Percentiles rank a stretch among this genome's conserved stretches.
These are phyloP conservation scores for Pandemis corylana DNA, from an alignment of 2,888 invertebrate species.

Conservation along the genomic window DNA sequence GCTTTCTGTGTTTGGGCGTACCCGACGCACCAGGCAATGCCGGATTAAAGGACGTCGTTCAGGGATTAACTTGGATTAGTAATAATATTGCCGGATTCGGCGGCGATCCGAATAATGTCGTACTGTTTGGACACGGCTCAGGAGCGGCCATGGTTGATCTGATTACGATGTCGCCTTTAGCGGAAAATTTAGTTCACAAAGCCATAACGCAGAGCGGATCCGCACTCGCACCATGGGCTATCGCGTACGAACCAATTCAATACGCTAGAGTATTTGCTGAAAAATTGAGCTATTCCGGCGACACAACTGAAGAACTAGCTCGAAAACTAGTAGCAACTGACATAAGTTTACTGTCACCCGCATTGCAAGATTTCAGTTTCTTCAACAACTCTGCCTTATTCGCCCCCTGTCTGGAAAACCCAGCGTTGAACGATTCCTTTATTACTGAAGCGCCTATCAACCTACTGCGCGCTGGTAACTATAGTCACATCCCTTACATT, in stretches of 20 bases:
- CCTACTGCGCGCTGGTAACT: constrained; percentile 63
- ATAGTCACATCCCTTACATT: constrained; percentile 68
- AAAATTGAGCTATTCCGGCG: constrained; percentile 61
- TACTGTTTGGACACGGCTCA: constrained; percentile 92
- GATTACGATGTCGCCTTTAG: constrained; percentile 65
- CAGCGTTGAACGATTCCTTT: constrained; percentile 57
- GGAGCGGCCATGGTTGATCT: constrained; percentile 86
- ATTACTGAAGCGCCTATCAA: constrained; percentile 67
- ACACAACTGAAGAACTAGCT: constrained; percentile 59
- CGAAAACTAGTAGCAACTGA: constrained; percentile 57
- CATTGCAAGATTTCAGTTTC: constrained; percentile 60
- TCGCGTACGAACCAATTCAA: constrained; percentile 70
- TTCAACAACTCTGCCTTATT: constrained; percentile 71
- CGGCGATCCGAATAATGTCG: constrained; percentile 90
- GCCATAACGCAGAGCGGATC: constrained; percentile 75
- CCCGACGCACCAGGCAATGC: constrained; percentile 91
- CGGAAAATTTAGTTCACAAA: constrained; percentile 66
- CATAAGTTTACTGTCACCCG: constrained; percentile 53
- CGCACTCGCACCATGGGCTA: constrained; percentile 72
- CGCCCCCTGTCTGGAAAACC: constrained; percentile 74
- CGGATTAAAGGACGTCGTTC: constrained; percentile 92
- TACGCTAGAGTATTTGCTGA: constrained; percentile 62
- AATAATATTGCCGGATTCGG: constrained; percentile 90
- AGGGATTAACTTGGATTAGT: constrained; percentile 90
- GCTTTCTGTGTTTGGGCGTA: constrained; percentile 87